Evolutionary conservation across 2,113 vertebrate genomes (phyloP), one percentile per base, ranked within the genome.

Genomic region (Monopterus albus): DNA sequence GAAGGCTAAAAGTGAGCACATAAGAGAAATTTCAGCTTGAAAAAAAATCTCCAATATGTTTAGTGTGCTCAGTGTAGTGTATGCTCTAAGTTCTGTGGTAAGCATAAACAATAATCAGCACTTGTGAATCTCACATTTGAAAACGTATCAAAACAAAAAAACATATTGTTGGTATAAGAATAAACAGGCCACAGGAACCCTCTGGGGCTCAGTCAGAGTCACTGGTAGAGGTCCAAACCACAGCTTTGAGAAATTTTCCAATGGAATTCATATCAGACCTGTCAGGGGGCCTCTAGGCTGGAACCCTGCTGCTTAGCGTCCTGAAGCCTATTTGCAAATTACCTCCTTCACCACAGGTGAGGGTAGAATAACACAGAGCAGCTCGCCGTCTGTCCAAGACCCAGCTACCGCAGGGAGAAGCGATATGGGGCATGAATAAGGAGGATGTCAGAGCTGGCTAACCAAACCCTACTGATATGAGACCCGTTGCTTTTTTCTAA

Each of bases 321-420:
- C 66, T 65, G 64, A 75, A 85, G 56, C 60, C 55, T 63, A 75
- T 90, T 91, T 88, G 75, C 75, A 88, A 88, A 90, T 86, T 43
- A 78, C 75, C 70, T 70, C 81, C 81, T 78, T 76, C 53, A 58
- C 62, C 76, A 42, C 50, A 60, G 77, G 51, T 0, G 18, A 50
- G 81, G 73, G 62, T 86, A 78, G 75, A 86, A 91, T 91, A 88
- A 85, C 88, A 81, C 40, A 49, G 66, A 73, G 78, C 62, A 49
- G 84, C 72, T 51, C n/a, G 62, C 50, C 46, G 51, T 60, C 66
- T 76, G 73, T 75, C 57, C 72, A 36, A 49, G 72, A 57, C 65
- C 42, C 40, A n/a, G 76, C 72, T 79, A 86, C 85, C 60, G 55
- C 70, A 43, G 59, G 26, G 66, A 57, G 75, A 72, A 55, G 38